Evolutionary conservation across 2,888 invertebrate genomes (phyloP).

Genomic region (Erebia palarica): DNA sequence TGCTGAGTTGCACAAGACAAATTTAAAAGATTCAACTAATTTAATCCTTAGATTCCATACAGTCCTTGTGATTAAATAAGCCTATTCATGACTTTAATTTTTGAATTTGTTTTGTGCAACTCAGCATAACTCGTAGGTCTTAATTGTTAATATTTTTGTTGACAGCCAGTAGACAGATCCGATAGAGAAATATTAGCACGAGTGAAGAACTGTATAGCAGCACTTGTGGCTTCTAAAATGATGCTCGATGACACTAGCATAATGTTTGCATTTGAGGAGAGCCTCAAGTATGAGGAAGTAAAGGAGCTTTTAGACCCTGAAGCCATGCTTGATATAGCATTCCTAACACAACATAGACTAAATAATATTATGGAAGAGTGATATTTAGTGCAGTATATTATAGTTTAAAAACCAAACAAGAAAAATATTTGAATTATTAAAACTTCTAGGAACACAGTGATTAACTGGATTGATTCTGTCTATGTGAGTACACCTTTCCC

Average conservation of each 20-base stretch:
- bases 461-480: background rate
- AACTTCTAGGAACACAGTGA: background rate
- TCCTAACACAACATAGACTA: slow-evolving; percentile 89
- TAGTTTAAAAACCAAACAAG: too few species aligned
- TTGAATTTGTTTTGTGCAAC: too few species aligned
- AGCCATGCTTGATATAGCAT: slow-evolving; percentile 91
- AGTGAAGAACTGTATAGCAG: slow-evolving; percentile 93
- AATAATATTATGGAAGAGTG: slow-evolving; percentile 68
- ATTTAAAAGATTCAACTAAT: too few species aligned
- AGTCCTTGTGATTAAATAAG: too few species aligned
- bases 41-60: too few species aligned
- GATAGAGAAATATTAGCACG: slow-evolving; percentile 95
- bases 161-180: slow-evolving; percentile 85
- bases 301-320: slow-evolving; percentile 92
- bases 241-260: slow-evolving; percentile 96
- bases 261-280: slow-evolving; percentile 94
- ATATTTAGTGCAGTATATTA: slow-evolving; percentile 13
- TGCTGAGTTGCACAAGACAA: too few species aligned
- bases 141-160: slow-evolving; percentile 30
- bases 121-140: background rate
- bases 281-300: slow-evolving; percentile 88
- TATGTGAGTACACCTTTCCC: background rate
- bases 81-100: too few species aligned
- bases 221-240: slow-evolving; percentile 93
- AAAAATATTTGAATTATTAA: background rate